Evolutionary conservation across 1,140 invertebrate species (phyloP).

Genomic region (Augochlora pura): DNA sequence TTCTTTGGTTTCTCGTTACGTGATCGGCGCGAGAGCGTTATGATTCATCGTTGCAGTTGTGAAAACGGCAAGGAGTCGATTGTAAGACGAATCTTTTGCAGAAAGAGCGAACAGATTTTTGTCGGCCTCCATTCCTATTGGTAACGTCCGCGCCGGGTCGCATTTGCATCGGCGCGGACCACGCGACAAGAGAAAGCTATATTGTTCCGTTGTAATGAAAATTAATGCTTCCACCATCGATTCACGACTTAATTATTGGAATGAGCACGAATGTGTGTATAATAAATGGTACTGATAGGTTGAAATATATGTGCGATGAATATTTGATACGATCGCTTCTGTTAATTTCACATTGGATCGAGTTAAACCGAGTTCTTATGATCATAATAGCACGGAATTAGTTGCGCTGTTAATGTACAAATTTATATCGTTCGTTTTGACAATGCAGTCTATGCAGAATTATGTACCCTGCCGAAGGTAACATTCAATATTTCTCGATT

Average conservation of each 20-base stretch:
- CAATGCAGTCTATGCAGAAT: not conserved
- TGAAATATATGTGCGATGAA: not conserved
- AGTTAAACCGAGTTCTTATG: not conserved
- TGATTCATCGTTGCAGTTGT: slow-evolving; percentile 20
- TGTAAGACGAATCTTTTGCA: slow-evolving; percentile 17
- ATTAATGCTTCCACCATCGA: slow-evolving; percentile 21
- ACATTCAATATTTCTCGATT: not conserved
- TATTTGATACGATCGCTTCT: not conserved
- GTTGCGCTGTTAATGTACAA: not conserved
- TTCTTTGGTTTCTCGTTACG: slow-evolving; percentile 36
- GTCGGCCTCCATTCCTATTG: not conserved
- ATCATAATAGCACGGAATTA: not conserved
- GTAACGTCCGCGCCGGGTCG: not conserved
- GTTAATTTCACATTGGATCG: not conserved
- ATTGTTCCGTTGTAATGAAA: slow-evolving; percentile 12
- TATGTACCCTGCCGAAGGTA: too few species aligned
- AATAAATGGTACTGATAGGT: slow-evolving; percentile 6
- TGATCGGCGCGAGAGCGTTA: slow-evolving; percentile 16
- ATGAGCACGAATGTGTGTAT: not conserved
- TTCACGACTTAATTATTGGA: slow-evolving; percentile 19
- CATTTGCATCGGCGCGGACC: not conserved
- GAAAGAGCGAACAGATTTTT: slow-evolving; percentile 2
- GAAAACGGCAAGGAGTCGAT: slow-evolving; percentile 3
- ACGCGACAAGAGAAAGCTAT: slow-evolving; percentile 10
- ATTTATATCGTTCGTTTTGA: not conserved